Evolutionary conservation across 2,888 invertebrate genomes (phyloP).

Genomic region (Marasmarcha lunaedactyla): DNA sequence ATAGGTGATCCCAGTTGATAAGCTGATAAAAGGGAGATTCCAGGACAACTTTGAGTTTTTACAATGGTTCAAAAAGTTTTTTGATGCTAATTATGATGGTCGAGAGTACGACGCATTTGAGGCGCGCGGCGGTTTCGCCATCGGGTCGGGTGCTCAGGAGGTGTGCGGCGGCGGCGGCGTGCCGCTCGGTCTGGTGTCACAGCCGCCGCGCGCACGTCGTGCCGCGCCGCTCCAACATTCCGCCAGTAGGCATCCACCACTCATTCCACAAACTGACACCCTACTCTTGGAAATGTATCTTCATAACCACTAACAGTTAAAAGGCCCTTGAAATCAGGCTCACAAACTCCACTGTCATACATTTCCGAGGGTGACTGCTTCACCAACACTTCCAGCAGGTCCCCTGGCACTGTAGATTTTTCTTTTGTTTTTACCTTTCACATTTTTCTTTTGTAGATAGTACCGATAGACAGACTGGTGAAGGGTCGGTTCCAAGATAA

Average conservation of each 20-base stretch:
- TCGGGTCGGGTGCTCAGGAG: conserved; percentile 78
- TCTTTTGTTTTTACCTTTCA: conserved; percentile 40
- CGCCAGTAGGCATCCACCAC: conserved; percentile 49
- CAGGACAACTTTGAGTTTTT: conserved; percentile 99
- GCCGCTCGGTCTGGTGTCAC: conserved; percentile 39
- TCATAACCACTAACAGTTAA: no score
- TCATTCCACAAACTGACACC: conserved; percentile 15
- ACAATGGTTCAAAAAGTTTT: conserved; percentile 99
- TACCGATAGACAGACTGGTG: conserved; percentile 93
- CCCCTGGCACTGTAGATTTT: conserved; percentile 30
- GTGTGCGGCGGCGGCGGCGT: conserved; percentile 52
- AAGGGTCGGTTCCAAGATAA: conserved; percentile 99
- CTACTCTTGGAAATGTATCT: no score
- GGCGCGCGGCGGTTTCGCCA: conserved; percentile 84
- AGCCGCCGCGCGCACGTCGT: conserved; percentile 25
- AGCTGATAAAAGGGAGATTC: conserved; percentile 98
- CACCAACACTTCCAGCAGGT: not conserved
- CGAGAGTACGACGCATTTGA: conserved; percentile 94
- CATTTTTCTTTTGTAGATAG: conserved; percentile 78
- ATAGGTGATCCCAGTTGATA: conserved; percentile 99
- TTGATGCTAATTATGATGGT: conserved; percentile 99
- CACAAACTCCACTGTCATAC: not conserved
- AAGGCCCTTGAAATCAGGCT: no score
- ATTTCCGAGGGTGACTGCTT: conserved; percentile 6
- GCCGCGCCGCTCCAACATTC: conserved; percentile 34